Base-by-base conservation (phyloP, 2,797 vertebrate genomes). In the Margarornis squamiger region DNA sequence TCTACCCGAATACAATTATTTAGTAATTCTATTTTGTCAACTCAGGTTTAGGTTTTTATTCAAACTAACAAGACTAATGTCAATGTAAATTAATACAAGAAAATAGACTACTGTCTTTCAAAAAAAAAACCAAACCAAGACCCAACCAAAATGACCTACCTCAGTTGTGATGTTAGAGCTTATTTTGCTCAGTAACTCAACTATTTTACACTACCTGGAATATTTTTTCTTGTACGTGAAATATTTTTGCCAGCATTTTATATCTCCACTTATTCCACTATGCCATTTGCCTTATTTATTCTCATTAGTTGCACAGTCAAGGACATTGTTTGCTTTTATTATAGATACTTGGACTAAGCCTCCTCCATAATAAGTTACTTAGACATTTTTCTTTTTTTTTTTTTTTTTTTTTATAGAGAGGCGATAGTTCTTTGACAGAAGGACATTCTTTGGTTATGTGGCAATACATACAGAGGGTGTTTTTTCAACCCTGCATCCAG, bases 391-490 rank as follows among this genome's bases (percentile, higher is more conserved):
- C 13, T 39, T 39, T 39, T 39, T 39, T 15, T 39, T 39, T 24
- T 52, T 30, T 10, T 9, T 19, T 20, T 20, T 14, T 51, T 52
- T 2, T 55, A n/a, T 14, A 55, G 63, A 80, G 14, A 87, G 9
- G 13, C 71, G 29, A 11, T 16, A 65, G 14, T 43, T 84, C 10
- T 30, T 76, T 41, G 30, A 59, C 48, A 74, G 78, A 88, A 86
- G 32, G 16, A 34, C 38, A 30, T 43, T 54, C 21, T 77, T 82
- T 46, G 66, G 4, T 86, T 63, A 48, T 1, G 0, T 0, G 2
- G 14, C 45, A 51, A 21, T 65, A 54, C 6, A 83, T 29, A 55
- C 2, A 52, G 29, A 45, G 5, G 2, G 0, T 0, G 20, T 65
- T 61, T 61, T 55, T 66, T 49, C n/a, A 15, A 24, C 38, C 41